Base-by-base conservation (phyloP, 1,140 invertebrate genomes). In the Drosophila saltans region DNA sequence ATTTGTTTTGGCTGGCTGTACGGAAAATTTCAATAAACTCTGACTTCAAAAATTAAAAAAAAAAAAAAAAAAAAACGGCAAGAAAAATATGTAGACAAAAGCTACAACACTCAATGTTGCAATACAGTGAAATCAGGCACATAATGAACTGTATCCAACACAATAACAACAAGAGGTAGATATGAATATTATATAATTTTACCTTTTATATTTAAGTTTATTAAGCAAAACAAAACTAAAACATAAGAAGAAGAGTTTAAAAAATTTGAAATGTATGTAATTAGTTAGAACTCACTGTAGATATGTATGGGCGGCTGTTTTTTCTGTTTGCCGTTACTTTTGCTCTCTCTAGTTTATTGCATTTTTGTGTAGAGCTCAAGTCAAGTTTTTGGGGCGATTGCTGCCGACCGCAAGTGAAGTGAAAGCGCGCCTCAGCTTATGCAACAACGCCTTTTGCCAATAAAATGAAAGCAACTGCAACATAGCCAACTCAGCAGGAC, bases 391-490 rank as follows among this genome's bases (percentile, higher is more conserved):
- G 45, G 21, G 67, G 61, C 72, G 59, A 65, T 74, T 39, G 39
- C 39, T 33, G 45, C 24, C 45, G 61, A 72, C 69, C 75, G 75
- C 75, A 71, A 66, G 62, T 71, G 63, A 65, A 66, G 48, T 70
- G 61, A 64, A 55, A 43, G 67, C 24, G 24, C 52, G 61, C 70
- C 62, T 55, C 26, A 21, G 67, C 72, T 75, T 80, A 80, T 79
- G 77, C 78, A 69, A 67, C 43, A 62, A n/a, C 40, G 39, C 39
- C 52, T 71, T 66, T 68, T 61, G 58, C 78, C 78, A 81, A 73
- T 81, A 77, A 73, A 52, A 52, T 52, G 26, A 52, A 52, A 68
- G 66, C 64, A 78, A 68, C 48, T 55, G 63, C 62, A 71, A 65
- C 60, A 63, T 39, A 52, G 5, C 45, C 45, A 36, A 52, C 45